phyloP scores from a whole-genome alignment of 2,888 invertebrate species.

The Homarus gammarus region DNA sequence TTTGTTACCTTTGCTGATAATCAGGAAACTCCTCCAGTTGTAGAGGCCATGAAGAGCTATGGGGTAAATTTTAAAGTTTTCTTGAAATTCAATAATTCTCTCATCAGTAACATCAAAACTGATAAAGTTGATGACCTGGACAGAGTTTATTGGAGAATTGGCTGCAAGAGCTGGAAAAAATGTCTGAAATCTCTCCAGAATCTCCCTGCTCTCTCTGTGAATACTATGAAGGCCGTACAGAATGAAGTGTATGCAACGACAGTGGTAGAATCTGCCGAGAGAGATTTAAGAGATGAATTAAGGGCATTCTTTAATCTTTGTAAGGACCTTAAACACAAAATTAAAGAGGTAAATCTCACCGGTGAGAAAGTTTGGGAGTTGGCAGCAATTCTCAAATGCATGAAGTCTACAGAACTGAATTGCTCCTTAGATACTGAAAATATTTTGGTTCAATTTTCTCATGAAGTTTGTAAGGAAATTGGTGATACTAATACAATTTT shows the following conservation, averaged over 20 bases:
- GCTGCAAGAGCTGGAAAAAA: conserved; percentile 53
- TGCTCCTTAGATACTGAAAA: background rate
- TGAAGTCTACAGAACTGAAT: background rate
- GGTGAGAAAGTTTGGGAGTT: conserved; percentile 38
- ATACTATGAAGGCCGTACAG: conserved; percentile 31
- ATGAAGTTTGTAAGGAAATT: conserved; percentile 23
- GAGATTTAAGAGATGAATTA: conserved; percentile 13
- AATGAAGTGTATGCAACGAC: conserved; percentile 23
- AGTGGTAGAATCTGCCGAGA: conserved; percentile 17
- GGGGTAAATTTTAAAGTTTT: conserved; percentile 24
- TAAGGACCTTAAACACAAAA: background rate
- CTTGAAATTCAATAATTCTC: conserved; percentile 55
- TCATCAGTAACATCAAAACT: conserved; percentile 2
- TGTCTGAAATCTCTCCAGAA: conserved; percentile 35
- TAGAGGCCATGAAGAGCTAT: conserved; percentile 45
- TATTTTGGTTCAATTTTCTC: background rate
- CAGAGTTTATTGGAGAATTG: conserved; percentile 43
- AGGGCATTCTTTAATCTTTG: conserved; percentile 2
- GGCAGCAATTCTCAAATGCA: conserved; percentile 1
- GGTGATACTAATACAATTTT: background rate
- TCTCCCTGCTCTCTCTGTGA: conserved; percentile 29
- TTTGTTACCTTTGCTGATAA: conserved; percentile 60
- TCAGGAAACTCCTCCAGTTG: conserved; percentile 45
- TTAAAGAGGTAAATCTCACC: background rate
- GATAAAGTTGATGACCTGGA: conserved; percentile 54